These are phyloP conservation scores for Morone chrysops DNA, from an alignment of 2,113 vertebrate species.

Conservation along the genomic window DNA sequence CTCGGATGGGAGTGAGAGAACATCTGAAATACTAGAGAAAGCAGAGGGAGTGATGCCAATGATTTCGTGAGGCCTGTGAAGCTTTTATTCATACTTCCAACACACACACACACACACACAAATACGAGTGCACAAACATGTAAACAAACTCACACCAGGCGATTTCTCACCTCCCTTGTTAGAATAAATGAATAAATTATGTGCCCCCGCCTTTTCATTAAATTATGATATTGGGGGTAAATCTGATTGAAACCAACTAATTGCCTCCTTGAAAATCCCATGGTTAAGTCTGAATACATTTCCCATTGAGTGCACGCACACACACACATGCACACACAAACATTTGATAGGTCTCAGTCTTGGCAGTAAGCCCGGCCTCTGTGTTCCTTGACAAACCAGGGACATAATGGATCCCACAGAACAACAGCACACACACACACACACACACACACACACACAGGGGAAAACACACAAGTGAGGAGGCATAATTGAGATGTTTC, in stretches of 20 bases:
- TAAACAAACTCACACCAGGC: neutral
- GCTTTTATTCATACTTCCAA: neutral
- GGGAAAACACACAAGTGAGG: conserved; percentile 30
- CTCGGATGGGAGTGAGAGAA: neutral
- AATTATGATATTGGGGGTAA: conserved; percentile 40
- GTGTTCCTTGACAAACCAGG: conserved; percentile 55
- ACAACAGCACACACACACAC: conserved; percentile 25
- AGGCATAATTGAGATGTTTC: conserved; percentile 61
- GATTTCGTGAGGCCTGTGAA: conserved; percentile 12
- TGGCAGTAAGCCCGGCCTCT: conserved; percentile 58
- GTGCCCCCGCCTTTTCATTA: conserved; percentile 30
- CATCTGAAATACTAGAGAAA: conserved; percentile 9
- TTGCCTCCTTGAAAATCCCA: conserved; percentile 24
- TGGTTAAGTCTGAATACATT: conserved; percentile 44
- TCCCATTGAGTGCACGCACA: conserved; percentile 12
- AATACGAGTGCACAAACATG: neutral
- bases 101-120: neutral
- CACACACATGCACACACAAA: conserved; percentile 41
- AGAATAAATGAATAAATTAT: conserved; percentile 43
- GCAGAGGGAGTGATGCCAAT: conserved; percentile 3
- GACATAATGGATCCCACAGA: conserved; percentile 58
- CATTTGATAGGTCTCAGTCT: conserved; percentile 40
- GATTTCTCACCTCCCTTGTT: conserved; percentile 33
- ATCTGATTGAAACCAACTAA: conserved; percentile 48
- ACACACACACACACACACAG: conserved; percentile 13